These are phyloP conservation scores for Drosophila falleni DNA, from an alignment of 2,888 invertebrate species.

Conservation along the genomic window DNA sequence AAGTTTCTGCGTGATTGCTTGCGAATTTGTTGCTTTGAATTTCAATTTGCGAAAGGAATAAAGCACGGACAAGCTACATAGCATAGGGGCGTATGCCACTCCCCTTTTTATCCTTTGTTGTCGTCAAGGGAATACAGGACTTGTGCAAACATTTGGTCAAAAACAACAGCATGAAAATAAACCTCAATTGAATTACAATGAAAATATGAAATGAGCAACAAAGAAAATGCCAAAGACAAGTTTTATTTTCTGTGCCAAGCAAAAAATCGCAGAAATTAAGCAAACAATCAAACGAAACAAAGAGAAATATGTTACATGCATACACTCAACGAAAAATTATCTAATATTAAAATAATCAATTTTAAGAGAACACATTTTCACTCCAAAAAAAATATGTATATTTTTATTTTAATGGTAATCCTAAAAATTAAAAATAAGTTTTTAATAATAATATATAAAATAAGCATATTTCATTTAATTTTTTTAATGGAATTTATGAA, in stretches of 20 bases:
- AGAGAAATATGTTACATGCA: constrained; percentile 37
- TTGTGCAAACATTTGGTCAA: constrained; percentile 71
- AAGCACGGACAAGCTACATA: constrained; percentile 1
- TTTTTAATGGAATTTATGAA: too few species aligned
- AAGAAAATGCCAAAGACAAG: constrained; percentile 38
- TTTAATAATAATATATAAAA: too few species aligned
- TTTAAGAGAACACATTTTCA: too few species aligned
- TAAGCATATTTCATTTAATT: too few species aligned
- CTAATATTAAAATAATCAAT: too few species aligned
- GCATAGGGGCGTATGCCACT: constrained; percentile 32
- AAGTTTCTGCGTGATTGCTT: constrained; percentile 74
- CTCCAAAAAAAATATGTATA: too few species aligned
- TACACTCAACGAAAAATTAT: too few species aligned
- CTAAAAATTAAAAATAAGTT: too few species aligned
- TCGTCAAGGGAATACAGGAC: constrained; percentile 47
- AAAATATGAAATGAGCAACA: constrained; percentile 72
- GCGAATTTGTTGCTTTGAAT: constrained; percentile 74
- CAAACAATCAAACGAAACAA: constrained; percentile 72
- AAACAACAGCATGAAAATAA: constrained; percentile 35
- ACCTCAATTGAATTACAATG: constrained; percentile 80
- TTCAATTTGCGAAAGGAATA: constrained; percentile 57
- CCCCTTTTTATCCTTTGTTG: constrained; percentile 55
- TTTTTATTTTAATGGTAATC: too few species aligned
- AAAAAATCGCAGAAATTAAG: constrained; percentile 65
- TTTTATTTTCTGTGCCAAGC: constrained; percentile 26